phyloP scores from a whole-genome alignment of 2,797 vertebrate species.

The Phrynocephalus guinanensis region DNA sequence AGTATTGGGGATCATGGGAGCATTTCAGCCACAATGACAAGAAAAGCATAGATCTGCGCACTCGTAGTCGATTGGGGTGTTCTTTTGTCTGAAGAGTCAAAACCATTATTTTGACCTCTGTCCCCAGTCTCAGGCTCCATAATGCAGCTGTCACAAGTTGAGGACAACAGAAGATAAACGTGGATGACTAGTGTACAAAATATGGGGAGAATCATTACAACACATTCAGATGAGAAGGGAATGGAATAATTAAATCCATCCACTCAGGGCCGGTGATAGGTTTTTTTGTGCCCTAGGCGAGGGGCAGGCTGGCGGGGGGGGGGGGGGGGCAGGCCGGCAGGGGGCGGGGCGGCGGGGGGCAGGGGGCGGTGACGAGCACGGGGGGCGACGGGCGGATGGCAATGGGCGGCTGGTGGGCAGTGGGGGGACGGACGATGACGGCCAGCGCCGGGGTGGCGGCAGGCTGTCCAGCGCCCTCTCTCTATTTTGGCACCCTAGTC shows the following conservation, averaged over 20 bases:
- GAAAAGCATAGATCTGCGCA: neutral
- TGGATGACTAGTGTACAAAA: neutral
- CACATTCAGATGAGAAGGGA: constrained; percentile 47
- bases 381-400: too few species aligned
- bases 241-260: constrained; percentile 28
- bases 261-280: neutral
- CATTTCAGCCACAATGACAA: neutral
- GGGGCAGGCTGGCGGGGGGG: too few species aligned
- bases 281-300: too few species aligned
- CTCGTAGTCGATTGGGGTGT: neutral
- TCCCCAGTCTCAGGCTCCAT: constrained; percentile 56
- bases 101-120: constrained; percentile 63
- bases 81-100: constrained; percentile 62
- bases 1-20: constrained; percentile 25
- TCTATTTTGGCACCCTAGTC: too few species aligned
- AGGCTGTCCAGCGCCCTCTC: too few species aligned
- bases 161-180: constrained; percentile 48
- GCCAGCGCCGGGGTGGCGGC: too few species aligned
- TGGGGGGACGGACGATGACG: too few species aligned
- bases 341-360: too few species aligned
- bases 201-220: constrained; percentile 6
- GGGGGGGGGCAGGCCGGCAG: too few species aligned
- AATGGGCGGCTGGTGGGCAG: too few species aligned
- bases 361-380: too few species aligned
- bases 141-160: constrained; percentile 45